Conservation (phyloP, 2,888 invertebrate genomes). For the Eupithecia dodoneata region DNA sequence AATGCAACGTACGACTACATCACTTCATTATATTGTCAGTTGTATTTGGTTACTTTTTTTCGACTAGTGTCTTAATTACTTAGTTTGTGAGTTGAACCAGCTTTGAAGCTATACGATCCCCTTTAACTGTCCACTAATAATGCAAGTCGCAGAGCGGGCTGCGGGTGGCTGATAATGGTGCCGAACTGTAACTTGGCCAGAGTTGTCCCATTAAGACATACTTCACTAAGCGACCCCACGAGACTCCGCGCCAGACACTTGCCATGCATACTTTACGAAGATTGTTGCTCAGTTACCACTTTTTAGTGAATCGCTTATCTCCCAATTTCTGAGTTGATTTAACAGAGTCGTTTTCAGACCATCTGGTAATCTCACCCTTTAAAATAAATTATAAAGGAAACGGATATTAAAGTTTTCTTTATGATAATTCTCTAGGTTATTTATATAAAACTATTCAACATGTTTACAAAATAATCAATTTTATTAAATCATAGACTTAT, state of each 20-base stretch:
- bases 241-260: slow-evolving; percentile 40
- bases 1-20: neutral
- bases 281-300: slow-evolving; percentile 43
- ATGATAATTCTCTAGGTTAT: neutral
- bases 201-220: slow-evolving; percentile 59
- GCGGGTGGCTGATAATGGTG: slow-evolving; percentile 54
- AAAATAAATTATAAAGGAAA: neutral
- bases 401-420: neutral
- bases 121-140: slow-evolving; percentile 15
- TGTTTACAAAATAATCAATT: neutral
- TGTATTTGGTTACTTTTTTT: neutral
- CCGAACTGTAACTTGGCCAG: slow-evolving; percentile 36
- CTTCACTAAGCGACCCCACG: slow-evolving; percentile 47
- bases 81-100: neutral
- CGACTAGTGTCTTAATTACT: neutral
- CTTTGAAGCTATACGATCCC: neutral
- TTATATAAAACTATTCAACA: too few species aligned
- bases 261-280: slow-evolving; percentile 41
- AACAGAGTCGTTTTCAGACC: neutral
- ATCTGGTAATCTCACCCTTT: neutral
- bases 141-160: slow-evolving; percentile 26
- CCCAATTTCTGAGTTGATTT: neutral
- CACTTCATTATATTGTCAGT: neutral
- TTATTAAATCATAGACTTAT: neutral
- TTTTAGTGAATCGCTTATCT: slow-evolving; percentile 36